Evolutionary conservation across 1,140 invertebrate genomes (phyloP).

Genomic region (Danaus melanippus): DNA sequence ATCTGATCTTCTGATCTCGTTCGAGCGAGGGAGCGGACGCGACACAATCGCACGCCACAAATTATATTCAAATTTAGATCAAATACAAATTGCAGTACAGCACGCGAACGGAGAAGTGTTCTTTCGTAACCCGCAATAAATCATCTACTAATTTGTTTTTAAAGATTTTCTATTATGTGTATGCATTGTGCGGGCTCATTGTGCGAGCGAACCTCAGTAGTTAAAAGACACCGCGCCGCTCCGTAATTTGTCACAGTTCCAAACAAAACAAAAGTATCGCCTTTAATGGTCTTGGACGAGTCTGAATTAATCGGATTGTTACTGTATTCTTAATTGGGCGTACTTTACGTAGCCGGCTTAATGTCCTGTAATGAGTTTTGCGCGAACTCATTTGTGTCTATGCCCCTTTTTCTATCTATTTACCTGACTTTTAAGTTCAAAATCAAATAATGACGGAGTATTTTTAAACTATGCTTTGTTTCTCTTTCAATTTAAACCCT

Average conservation of each 20-base stretch:
- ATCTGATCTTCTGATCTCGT: no score
- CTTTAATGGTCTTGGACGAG: constrained; percentile 35
- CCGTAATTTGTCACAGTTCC: constrained; percentile 55
- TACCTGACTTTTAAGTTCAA: no score
- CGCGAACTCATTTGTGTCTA: neutral
- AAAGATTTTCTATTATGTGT: constrained; percentile 63
- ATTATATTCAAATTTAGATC: constrained; percentile 70
- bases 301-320: constrained; percentile 55
- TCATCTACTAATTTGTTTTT: constrained; percentile 71
- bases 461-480: no score
- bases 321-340: constrained; percentile 44
- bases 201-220: constrained; percentile 26
- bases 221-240: constrained; percentile 40
- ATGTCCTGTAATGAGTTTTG: constrained; percentile 20
- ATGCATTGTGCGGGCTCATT: constrained; percentile 50
- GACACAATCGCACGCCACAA: constrained; percentile 40
- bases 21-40: no score
- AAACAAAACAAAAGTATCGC: constrained; percentile 45
- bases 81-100: constrained; percentile 64
- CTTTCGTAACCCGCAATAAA: constrained; percentile 64
- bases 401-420: no score
- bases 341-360: constrained; percentile 19
- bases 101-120: constrained; percentile 57
- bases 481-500: no score
- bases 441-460: no score